Evolutionary conservation across 2,797 vertebrate species (phyloP).

Genomic region (Malacoctenus gilli): DNA sequence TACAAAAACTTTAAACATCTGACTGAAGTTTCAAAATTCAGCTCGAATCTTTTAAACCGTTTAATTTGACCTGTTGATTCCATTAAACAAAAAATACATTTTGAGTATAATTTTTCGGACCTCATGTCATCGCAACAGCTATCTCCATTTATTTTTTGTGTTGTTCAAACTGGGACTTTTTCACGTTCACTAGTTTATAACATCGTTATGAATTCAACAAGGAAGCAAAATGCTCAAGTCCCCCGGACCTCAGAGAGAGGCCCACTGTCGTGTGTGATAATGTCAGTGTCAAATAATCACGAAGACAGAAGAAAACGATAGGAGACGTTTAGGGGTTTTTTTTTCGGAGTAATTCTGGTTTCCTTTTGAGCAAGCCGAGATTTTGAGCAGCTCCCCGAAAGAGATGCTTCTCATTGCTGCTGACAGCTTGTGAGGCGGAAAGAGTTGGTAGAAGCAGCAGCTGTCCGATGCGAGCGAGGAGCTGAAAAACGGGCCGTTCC

Average conservation of each 20-base stretch:
- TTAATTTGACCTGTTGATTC: too few relatives aligned
- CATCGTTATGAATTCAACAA: constrained; percentile 7
- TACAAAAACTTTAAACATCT: too few relatives aligned
- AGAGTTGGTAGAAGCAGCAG: constrained; percentile 43
- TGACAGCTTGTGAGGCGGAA: constrained; percentile 47
- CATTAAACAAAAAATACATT: too few relatives aligned
- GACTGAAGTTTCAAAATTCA: too few relatives aligned
- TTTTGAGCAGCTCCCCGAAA: constrained; percentile 23
- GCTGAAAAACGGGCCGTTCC: constrained; percentile 15
- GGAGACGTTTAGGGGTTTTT: background rate
- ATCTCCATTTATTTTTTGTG: too few relatives aligned
- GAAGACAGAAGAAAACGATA: background rate
- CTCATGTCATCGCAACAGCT: too few relatives aligned
- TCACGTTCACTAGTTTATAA: background rate
- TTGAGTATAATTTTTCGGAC: too few relatives aligned
- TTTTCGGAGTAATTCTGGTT: constrained; percentile 12
- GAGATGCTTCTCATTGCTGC: constrained; percentile 32
- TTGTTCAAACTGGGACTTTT: background rate
- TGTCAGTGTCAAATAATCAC: background rate
- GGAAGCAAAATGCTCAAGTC: constrained; percentile 8
- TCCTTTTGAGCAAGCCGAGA: constrained; percentile 8
- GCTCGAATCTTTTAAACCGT: too few relatives aligned
- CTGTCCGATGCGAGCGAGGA: constrained; percentile 33
- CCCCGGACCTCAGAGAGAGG: background rate
- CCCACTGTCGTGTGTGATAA: constrained; percentile 1